Evolutionary conservation across 2,888 invertebrate genomes (phyloP).

Genomic region (Epiblema foenella): DNA sequence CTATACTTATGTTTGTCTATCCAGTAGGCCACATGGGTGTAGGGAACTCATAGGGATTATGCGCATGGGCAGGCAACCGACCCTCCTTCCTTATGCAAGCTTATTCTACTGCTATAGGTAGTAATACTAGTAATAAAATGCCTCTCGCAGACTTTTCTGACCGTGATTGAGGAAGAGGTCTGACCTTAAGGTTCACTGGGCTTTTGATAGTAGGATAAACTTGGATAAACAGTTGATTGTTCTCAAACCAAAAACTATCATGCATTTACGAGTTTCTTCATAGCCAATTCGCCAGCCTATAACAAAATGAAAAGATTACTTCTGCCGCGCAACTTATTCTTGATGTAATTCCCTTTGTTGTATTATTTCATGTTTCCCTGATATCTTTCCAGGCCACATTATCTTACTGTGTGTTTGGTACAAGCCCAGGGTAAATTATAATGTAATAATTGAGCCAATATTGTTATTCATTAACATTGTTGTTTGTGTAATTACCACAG

Average conservation of each 20-base stretch:
- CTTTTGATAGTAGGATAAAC: not conserved
- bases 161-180: not conserved
- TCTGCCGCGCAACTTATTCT: not conserved
- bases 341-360: not conserved
- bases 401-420: constrained; percentile 66
- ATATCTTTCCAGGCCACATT: constrained; percentile 71
- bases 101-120: not conserved
- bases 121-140: not conserved
- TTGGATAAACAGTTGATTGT: not conserved
- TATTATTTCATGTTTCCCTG: constrained; percentile 59
- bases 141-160: not conserved
- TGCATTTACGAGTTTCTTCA: too few species aligned
- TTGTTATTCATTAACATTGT: constrained; percentile 60
- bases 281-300: too few species aligned
- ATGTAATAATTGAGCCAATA: constrained; percentile 72
- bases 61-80: too few species aligned
- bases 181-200: not conserved
- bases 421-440: constrained; percentile 78
- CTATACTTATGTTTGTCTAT: too few species aligned
- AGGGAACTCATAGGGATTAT: too few species aligned
- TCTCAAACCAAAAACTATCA: too few species aligned
- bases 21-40: too few species aligned
- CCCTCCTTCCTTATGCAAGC: too few species aligned
- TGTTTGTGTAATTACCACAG: constrained; percentile 77
- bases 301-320: too few species aligned